Percentiles rank a stretch among this genome's conserved stretches.
Conservation (phyloP, 2,113 vertebrate genomes). For the mouse (Mus musculus) region DNA sequence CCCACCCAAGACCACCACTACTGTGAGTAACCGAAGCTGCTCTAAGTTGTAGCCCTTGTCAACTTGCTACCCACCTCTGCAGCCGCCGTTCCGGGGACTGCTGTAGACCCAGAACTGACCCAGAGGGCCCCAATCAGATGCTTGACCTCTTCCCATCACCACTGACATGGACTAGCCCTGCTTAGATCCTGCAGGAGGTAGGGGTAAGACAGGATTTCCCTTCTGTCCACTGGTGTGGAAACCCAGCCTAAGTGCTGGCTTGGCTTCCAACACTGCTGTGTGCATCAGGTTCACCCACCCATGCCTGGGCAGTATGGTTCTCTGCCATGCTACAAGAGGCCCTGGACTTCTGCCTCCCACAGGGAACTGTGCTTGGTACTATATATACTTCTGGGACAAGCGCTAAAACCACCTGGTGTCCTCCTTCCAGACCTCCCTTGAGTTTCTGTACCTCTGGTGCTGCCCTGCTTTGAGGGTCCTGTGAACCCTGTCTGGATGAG, state of each 20-base stretch:
- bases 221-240: not conserved
- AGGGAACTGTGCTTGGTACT: not conserved
- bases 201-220: not conserved
- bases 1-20: not conserved
- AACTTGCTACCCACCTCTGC: not conserved
- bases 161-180: not conserved
- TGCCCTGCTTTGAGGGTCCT: not conserved
- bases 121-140: not conserved
- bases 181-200: not conserved
- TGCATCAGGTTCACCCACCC: not conserved
- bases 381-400: not conserved
- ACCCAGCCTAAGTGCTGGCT: not conserved
- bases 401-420: not conserved
- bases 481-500: too few relatives aligned
- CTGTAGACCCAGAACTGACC: not conserved
- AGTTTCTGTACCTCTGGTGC: not conserved
- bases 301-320: not conserved
- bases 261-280: not conserved
- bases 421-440: not conserved
- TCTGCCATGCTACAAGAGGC: not conserved
- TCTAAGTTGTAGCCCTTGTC: too few relatives aligned
- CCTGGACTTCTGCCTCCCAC: not conserved
- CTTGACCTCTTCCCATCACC: not conserved
- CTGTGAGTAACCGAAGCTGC: not conserved
- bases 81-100: not conserved